These are phyloP conservation scores for Cryptocheilus praepositus DNA, from an alignment of 2,888 invertebrate species.

Conservation along the genomic window DNA sequence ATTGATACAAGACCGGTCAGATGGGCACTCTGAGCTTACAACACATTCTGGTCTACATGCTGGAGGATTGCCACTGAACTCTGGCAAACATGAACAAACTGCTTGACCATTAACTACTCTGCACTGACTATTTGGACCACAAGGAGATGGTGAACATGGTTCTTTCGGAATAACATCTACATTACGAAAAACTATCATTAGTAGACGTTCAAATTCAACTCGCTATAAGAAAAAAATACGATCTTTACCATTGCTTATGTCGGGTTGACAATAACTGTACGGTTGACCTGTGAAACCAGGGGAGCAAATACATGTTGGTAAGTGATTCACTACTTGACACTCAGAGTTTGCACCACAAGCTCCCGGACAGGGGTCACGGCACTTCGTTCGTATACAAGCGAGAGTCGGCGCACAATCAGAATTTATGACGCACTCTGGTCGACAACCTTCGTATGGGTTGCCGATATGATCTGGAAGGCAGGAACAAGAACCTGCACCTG, in stretches of 20 bases:
- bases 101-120: slow-evolving; percentile 79
- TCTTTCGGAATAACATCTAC: slow-evolving; percentile 50
- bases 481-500: slow-evolving; percentile 84
- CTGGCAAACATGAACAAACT: slow-evolving; percentile 80
- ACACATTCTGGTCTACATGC: slow-evolving; percentile 85
- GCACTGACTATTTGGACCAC: slow-evolving; percentile 84
- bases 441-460: slow-evolving; percentile 83
- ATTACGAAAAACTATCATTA: background rate
- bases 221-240: background rate
- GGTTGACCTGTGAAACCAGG: slow-evolving; percentile 73
- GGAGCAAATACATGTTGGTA: slow-evolving; percentile 78
- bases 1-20: slow-evolving; percentile 86
- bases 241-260: slow-evolving; percentile 20
- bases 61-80: slow-evolving; percentile 83
- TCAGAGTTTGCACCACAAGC: slow-evolving; percentile 85
- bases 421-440: slow-evolving; percentile 87
- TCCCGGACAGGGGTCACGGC: slow-evolving; percentile 87
- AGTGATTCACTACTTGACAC: slow-evolving; percentile 85
- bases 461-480: slow-evolving; percentile 87
- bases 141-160: slow-evolving; percentile 82
- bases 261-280: slow-evolving; percentile 64
- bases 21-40: slow-evolving; percentile 83
- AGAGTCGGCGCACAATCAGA: slow-evolving; percentile 84
- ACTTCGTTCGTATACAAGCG: slow-evolving; percentile 87
- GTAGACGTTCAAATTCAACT: background rate